These are phyloP conservation scores for Rhagoletis zephyria DNA, from an alignment of 1,140 invertebrate species.

Conservation along the genomic window DNA sequence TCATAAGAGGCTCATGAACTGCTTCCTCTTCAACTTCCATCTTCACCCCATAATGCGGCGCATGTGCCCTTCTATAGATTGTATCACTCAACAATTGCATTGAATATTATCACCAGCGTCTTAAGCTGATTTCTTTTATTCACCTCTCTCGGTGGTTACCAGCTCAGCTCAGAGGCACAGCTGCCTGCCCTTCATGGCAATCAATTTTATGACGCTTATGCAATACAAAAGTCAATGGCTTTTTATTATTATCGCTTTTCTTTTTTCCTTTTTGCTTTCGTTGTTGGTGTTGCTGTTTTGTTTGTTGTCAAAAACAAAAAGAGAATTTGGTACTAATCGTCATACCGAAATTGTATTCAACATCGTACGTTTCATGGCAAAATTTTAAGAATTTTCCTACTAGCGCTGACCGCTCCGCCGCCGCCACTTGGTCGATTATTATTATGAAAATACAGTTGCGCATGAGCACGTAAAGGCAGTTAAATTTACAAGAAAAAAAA, in stretches of 20 bases:
- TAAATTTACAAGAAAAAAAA: slow-evolving; percentile 23
- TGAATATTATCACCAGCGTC: slow-evolving; percentile 13
- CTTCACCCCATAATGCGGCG: background rate
- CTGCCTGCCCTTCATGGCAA: background rate
- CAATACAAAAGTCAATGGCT: slow-evolving; percentile 28
- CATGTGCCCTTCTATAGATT: background rate
- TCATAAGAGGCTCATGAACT: no score
- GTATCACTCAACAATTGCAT: background rate
- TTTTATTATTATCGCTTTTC: background rate
- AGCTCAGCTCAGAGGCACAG: background rate
- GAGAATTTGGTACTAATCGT: slow-evolving; percentile 24
- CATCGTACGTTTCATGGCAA: background rate
- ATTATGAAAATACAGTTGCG: background rate
- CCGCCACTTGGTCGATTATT: background rate
- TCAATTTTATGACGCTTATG: slow-evolving; percentile 29
- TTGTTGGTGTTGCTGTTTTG: background rate
- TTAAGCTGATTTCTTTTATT: slow-evolving; percentile 7
- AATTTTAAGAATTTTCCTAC: slow-evolving; percentile 5
- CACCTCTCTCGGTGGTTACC: background rate
- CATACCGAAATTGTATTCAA: slow-evolving; percentile 26
- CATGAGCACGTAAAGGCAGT: slow-evolving; percentile 21
- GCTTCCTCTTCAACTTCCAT: no score
- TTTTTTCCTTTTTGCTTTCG: background rate
- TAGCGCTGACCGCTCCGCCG: background rate
- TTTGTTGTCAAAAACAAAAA: background rate